Percentiles rank a stretch among this genome's conserved stretches.
Conservation (phyloP, 2,888 invertebrate species). For the Liodrosophila aerea region DNA sequence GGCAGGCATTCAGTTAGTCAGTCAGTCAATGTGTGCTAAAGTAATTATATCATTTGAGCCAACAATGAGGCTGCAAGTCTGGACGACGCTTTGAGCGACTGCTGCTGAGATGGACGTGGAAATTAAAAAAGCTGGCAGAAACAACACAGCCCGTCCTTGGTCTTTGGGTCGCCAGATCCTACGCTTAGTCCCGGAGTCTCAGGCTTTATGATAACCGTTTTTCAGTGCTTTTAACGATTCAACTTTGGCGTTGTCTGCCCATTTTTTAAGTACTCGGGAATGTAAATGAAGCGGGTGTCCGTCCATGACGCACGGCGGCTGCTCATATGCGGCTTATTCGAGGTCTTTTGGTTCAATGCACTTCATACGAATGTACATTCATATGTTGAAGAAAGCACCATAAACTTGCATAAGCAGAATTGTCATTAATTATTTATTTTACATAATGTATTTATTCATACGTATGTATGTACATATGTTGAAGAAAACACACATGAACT, state of each 20-base stretch:
- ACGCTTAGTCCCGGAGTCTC: not conserved
- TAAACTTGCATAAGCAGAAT: not conserved
- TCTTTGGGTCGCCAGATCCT: not conserved
- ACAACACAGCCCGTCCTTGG: conserved; percentile 36
- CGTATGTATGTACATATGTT: not conserved
- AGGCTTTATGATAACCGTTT: conserved; percentile 49
- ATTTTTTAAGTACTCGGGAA: conserved; percentile 75
- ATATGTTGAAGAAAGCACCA: not conserved
- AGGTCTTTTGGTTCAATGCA: conserved; percentile 70
- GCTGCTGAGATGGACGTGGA: conserved; percentile 75
- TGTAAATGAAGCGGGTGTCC: conserved; percentile 76
- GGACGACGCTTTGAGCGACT: conserved; percentile 56
- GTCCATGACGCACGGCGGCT: conserved; percentile 23
- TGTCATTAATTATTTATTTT: not conserved
- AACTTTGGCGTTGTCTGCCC: conserved; percentile 52
- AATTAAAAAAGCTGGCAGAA: conserved; percentile 76
- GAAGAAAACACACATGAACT: not conserved
- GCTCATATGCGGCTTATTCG: conserved; percentile 47
- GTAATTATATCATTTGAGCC: conserved; percentile 80
- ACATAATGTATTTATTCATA: not conserved
- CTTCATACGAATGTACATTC: conserved; percentile 1
- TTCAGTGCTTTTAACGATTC: conserved; percentile 72
- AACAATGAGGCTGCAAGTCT: conserved; percentile 78
- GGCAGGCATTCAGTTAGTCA: conserved; percentile 42
- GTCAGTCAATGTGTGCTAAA: conserved; percentile 71